These are phyloP conservation scores for Siniperca undulata DNA, from an alignment of 2,797 vertebrate species.

Conservation along the genomic window DNA sequence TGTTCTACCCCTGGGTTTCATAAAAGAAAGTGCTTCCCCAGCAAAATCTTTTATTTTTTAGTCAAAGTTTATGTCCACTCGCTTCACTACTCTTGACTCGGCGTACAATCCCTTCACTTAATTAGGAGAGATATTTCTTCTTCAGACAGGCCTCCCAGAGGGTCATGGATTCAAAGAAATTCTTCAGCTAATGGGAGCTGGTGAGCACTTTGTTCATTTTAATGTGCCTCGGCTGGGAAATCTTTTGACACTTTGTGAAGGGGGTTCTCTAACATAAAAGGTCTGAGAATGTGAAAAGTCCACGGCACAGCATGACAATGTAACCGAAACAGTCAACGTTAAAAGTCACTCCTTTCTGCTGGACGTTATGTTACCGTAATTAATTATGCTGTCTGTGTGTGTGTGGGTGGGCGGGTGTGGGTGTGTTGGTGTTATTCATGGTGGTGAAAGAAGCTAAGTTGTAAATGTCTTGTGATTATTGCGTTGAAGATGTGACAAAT, in stretches of 20 bases:
- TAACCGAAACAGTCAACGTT: conserved; percentile 35
- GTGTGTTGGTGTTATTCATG: conserved; percentile 22
- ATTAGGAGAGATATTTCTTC: conserved; percentile 78
- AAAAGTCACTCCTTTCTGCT: conserved; percentile 49
- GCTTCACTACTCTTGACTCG: conserved; percentile 52
- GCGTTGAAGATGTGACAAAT: background rate
- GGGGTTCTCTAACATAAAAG: conserved; percentile 38
- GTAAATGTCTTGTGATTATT: conserved; percentile 63
- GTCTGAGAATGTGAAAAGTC: conserved; percentile 54
- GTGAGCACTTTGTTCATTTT: conserved; percentile 78
- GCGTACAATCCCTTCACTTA: conserved; percentile 69
- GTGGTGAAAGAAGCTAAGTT: background rate
- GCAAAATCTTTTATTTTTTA: conserved; percentile 66
- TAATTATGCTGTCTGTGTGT: conserved; percentile 25
- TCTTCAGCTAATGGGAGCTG: conserved; percentile 71
- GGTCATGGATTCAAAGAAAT: conserved; percentile 69
- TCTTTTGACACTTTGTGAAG: conserved; percentile 68
- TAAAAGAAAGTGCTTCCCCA: conserved; percentile 67
- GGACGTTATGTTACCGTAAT: conserved; percentile 3
- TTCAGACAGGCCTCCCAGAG: conserved; percentile 70
- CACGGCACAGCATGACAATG: conserved; percentile 13
- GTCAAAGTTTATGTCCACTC: conserved; percentile 72
- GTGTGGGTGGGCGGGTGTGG: conserved; percentile 17
- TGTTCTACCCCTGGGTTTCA: conserved; percentile 46
- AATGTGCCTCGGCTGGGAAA: conserved; percentile 64